Evolutionary conservation across 1,140 invertebrate species (phyloP), one percentile per base, ranked within the genome.

Genomic region (Lordiphosa stackelbergi): DNA sequence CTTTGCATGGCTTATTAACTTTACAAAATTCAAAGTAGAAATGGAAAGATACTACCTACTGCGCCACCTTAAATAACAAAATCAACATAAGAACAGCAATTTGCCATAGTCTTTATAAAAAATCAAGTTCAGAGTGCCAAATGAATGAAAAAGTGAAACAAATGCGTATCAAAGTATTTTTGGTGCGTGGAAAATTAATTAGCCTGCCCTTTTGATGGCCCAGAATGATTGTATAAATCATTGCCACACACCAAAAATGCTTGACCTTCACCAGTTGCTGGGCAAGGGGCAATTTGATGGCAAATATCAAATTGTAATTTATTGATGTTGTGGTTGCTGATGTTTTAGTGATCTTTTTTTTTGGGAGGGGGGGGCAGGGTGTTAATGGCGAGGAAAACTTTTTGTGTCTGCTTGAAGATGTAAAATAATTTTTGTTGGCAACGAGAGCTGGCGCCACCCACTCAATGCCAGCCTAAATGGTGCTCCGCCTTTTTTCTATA

Each of bases 381-480:
- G 66, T 69, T 69, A 69, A 69, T 69, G 51, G 49, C 49, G 36
- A 8, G 8, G 7, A 22, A n/a, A 12, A 45, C 28, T 36, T 55
- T 46, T 55, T 46, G 28, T 57, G 16, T 34, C 22, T 28, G 34
- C 0, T 5, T 10, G 1, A n/a, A 8, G 12, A 10, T 41, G 56
- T 66, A 59, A 58, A 45, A 75, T 68, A 62, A 59, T 48, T 60
- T 68, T 68, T 66, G 69, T 54, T 61, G 61, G 11, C 68, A 59
- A 47, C 22, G 52, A 42, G 45, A 11, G 16, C 28, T 7, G 66
- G 66, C 66, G 66, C 66, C 57, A 69, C 66, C 66, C 66, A 69
- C 66, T 61, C 66, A 69, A 68, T 69, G 65, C 75, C 71, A 73
- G 71, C 73, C 48, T 73, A 75, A 62, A 77, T 75, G 73, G 22